Base-by-base conservation (phyloP, 2,888 invertebrate genomes). In the Drosophila birchii region DNA sequence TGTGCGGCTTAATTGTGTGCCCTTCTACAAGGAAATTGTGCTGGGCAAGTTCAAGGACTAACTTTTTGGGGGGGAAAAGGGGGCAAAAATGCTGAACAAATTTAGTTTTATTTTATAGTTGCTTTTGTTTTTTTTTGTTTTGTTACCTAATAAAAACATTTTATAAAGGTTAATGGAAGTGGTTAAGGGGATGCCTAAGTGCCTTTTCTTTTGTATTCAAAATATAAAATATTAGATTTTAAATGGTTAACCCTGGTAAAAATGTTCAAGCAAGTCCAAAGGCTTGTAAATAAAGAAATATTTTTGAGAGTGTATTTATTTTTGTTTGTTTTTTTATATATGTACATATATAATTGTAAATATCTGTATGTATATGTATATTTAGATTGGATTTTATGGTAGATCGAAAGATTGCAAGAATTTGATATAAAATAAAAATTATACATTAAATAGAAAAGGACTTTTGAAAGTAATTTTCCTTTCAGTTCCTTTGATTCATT, bases 1-100 rank as follows among this genome's bases (percentile, higher is more conserved):
- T 86, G 95, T 97, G 1, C 94, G 95, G 83, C 94, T 99, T 86
- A 95, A 96, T 83, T 98, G 98, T 90, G 94, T 96, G 36, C 94
- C 94, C n/a, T 95, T 97, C 93, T 98, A 98, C 93, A 94, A 95
- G 34, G 95, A 96, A 12, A 95, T 98, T 49, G 96, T 97, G 20
- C 66, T 91, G 38, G 78, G 81, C n/a, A 91, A 90, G 45, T 88
- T 85, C 49, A 86, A 81, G 77, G 86, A 90, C 11, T 90, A 75
- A 32, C 0, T 0, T 4, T 47, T 5, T 4, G 12, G 23, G 23
- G 38, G n/a, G n/a, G n/a, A n/a, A n/a, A n/a, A 29, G 32, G 29
- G 34, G 38, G 7, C 12, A 18, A 49, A 20, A 0, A 23, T 7
- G 23, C 8, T n/a, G 38, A 38, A 9, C 32, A 39, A 32, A 26